Percentiles rank a stretch among this genome's conserved stretches.
phyloP scores from a whole-genome alignment of 2,113 vertebrate species.

The Myodes glareolus region DNA sequence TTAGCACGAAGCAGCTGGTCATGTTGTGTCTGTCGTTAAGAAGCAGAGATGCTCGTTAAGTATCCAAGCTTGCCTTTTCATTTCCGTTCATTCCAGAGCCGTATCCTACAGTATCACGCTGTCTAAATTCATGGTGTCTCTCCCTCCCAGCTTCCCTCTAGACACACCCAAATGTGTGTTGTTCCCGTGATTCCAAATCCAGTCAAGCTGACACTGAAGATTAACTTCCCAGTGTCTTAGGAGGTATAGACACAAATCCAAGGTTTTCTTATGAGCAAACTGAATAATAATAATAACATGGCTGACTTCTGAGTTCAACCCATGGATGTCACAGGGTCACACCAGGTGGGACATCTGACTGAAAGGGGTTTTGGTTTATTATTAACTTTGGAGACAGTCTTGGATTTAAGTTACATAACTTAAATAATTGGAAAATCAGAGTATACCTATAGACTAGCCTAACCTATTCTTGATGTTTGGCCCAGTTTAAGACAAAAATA shows the following conservation, averaged over 20 bases:
- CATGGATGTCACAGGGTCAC: not conserved
- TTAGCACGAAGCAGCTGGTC: not conserved
- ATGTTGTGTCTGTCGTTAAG: too few relatives aligned
- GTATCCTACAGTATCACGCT: too few relatives aligned
- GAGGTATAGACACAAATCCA: not conserved
- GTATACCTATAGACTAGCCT: not conserved
- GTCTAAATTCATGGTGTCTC: not conserved
- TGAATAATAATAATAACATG: not conserved
- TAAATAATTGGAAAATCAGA: slow-evolving; percentile 47
- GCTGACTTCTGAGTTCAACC: not conserved
- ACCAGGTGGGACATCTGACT: not conserved
- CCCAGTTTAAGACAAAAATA: slow-evolving; percentile 53
- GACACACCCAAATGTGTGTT: not conserved
- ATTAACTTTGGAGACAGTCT: slow-evolving; percentile 48
- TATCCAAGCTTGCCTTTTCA: not conserved
- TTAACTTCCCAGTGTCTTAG: not conserved
- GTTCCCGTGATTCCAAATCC: not conserved
- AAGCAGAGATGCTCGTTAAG: not conserved
- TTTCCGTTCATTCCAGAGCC: not conserved
- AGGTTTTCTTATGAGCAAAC: not conserved
- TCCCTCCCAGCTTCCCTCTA: not conserved
- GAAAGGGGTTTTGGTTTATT: not conserved
- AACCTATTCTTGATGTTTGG: slow-evolving; percentile 30
- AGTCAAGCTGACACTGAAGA: not conserved
- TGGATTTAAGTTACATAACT: slow-evolving; percentile 35